phyloP scores from a whole-genome alignment of 2,797 vertebrate genomes.

The Moxostoma hubbsi region DNA sequence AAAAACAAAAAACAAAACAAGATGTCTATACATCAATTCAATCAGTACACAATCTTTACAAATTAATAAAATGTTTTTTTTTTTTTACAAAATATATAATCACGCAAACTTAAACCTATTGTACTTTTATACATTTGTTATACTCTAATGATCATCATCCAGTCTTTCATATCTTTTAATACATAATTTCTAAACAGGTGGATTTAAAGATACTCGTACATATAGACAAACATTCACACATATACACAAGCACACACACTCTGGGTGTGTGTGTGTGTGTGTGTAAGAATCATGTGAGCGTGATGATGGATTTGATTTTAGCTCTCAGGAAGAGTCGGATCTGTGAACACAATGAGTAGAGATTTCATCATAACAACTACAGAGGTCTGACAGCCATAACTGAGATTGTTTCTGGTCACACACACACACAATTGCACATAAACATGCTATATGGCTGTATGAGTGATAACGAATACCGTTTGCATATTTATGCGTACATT shows the following conservation, averaged over 20 bases:
- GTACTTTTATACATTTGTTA: too few relatives aligned
- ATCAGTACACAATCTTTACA: too few relatives aligned
- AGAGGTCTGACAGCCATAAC: conserved; percentile 73
- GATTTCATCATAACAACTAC: conserved; percentile 64
- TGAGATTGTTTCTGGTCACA: background rate
- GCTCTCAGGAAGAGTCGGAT: conserved; percentile 9
- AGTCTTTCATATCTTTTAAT: too few relatives aligned
- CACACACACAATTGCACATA: background rate
- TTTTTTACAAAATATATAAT: too few relatives aligned
- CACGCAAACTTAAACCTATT: too few relatives aligned
- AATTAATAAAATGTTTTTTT: too few relatives aligned
- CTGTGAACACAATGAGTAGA: conserved; percentile 67
- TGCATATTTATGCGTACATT: background rate
- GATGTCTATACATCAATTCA: too few relatives aligned
- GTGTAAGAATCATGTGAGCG: background rate
- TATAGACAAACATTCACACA: background rate
- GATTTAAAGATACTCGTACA: background rate
- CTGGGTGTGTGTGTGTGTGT: too few relatives aligned
- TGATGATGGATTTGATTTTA: background rate
- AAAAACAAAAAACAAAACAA: too few relatives aligned
- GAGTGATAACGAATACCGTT: background rate
- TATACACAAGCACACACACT: background rate
- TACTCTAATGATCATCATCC: too few relatives aligned
- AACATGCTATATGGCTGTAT: too few relatives aligned
- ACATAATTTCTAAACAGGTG: too few relatives aligned